phyloP scores from a whole-genome alignment of 2,113 vertebrate species.

The Xiphophorus hellerii region DNA sequence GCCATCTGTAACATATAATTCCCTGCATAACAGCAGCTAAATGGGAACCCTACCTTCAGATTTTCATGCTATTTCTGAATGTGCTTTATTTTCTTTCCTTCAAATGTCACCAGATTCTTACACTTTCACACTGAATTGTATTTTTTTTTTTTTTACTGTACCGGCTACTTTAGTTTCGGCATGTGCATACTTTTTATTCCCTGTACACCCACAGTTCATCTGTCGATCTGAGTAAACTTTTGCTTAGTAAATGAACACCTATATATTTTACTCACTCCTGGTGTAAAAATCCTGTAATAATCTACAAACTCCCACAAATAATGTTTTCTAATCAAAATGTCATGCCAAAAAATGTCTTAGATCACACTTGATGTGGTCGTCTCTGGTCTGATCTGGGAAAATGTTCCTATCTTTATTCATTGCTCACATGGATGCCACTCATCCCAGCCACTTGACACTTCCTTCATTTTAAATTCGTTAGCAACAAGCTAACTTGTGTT shows the following conservation, averaged over 20 bases:
- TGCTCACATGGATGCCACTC: neutral
- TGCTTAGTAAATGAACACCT: neutral
- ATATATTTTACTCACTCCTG: neutral
- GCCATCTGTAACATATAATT: neutral
- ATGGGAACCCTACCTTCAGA: neutral
- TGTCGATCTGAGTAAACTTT: slow-evolving; percentile 7
- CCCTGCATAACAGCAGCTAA: neutral
- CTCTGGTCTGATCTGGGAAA: neutral
- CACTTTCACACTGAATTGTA: neutral
- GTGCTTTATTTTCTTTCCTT: neutral
- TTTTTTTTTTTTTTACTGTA: neutral
- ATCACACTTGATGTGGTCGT: neutral
- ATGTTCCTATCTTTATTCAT: neutral
- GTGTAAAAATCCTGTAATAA: neutral
- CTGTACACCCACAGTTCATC: slow-evolving; percentile 41
- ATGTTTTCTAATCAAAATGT: neutral
- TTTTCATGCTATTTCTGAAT: neutral
- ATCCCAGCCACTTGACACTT: neutral
- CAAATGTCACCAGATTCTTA: neutral
- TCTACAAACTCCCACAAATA: neutral
- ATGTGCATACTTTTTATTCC: neutral
- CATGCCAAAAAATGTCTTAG: neutral
- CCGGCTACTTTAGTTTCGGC: slow-evolving; percentile 3
- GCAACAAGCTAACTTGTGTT: neutral
- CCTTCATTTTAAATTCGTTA: neutral